phyloP scores from a whole-genome alignment of 1,140 invertebrate species.

The Atta colombica region DNA sequence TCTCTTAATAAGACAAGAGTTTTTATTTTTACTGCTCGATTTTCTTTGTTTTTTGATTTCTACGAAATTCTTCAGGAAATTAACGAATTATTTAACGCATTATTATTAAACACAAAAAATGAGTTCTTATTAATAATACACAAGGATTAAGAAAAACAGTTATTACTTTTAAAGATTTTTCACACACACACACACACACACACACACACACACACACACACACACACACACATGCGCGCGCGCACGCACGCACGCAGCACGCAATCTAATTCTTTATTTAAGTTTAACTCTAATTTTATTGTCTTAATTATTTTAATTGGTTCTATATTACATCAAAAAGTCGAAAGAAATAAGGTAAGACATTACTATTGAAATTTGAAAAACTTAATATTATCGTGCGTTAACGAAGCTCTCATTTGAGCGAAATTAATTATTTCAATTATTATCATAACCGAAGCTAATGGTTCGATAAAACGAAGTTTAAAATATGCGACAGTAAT shows the following conservation, averaged over 20 bases:
- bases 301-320: not conserved
- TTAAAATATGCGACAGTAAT: constrained; percentile 6
- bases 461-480: not conserved
- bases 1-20: not conserved
- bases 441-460: not conserved
- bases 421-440: not conserved
- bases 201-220: too few species aligned
- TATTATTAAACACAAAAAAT: not conserved
- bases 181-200: too few species aligned
- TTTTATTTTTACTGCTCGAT: not conserved
- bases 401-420: not conserved
- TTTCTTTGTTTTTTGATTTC: not conserved
- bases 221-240: too few species aligned
- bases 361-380: not conserved
- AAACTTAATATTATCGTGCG: not conserved
- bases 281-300: not conserved
- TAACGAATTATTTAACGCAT: not conserved
- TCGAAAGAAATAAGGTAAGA: constrained; percentile 9
- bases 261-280: not conserved
- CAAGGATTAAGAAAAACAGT: not conserved
- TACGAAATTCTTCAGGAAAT: not conserved
- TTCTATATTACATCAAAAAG: not conserved
- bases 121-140: not conserved
- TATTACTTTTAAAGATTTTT: not conserved
- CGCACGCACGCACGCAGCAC: too few species aligned